Conservation (phyloP, 2,113 vertebrate genomes). For the Cryptomyrus ogoouensis region DNA sequence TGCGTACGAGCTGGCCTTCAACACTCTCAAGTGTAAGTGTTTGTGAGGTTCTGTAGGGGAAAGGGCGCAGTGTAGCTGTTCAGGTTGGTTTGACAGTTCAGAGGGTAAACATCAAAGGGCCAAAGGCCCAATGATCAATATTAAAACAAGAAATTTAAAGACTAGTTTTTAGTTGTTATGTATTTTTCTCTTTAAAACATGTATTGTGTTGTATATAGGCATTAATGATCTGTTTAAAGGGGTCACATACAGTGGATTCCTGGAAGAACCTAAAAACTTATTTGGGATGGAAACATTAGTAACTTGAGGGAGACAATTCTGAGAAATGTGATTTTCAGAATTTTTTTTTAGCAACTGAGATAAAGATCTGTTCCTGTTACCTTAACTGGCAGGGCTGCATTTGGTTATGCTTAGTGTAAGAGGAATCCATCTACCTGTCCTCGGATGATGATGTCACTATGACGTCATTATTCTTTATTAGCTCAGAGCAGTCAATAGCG, state of each 20-base stretch:
- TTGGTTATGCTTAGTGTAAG: conserved; percentile 33
- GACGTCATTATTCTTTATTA: background rate
- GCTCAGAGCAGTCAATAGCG: background rate
- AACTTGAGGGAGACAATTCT: background rate
- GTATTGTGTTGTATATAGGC: background rate
- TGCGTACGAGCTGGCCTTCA: conserved; percentile 77
- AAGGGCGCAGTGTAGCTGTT: background rate
- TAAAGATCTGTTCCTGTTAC: conserved; percentile 13
- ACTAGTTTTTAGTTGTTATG: background rate
- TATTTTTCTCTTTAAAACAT: background rate
- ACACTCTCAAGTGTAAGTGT: conserved; percentile 76
- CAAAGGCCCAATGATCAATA: background rate
- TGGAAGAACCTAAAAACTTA: background rate
- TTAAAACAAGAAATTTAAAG: background rate
- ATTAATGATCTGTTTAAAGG: background rate
- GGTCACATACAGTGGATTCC: background rate
- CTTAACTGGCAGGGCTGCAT: conserved; percentile 42
- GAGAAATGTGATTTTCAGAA: background rate
- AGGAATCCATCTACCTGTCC: conserved; percentile 54
- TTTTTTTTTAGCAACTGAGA: background rate
- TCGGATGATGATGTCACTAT: conserved; percentile 20
- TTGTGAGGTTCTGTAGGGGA: background rate
- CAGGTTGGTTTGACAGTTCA: background rate
- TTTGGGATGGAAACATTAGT: background rate
- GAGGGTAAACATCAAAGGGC: background rate